Evolutionary conservation across 2,888 invertebrate genomes (phyloP).

Genomic region (Camponotus fellah): DNA sequence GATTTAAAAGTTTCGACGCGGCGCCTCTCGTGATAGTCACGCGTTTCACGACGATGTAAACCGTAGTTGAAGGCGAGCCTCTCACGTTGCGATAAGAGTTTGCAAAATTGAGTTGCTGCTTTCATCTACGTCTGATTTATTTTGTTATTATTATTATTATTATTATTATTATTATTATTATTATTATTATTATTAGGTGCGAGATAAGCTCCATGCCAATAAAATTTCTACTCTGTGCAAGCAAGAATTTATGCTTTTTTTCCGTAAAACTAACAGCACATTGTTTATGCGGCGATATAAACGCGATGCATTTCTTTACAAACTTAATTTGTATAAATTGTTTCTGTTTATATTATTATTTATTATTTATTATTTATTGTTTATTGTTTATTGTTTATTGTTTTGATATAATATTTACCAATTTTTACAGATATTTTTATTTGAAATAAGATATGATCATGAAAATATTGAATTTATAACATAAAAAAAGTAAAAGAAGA

Average conservation of each 20-base stretch:
- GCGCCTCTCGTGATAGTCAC: constrained; percentile 11
- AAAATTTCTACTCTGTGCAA: not conserved
- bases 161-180: not conserved
- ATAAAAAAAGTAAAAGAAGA: not conserved
- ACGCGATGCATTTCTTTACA: not conserved
- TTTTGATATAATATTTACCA: not conserved
- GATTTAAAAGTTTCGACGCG: constrained; percentile 55
- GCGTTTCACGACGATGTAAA: constrained; percentile 30
- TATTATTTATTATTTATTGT: too few relatives aligned
- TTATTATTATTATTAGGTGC: constrained; percentile 2
- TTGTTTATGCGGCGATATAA: not conserved
- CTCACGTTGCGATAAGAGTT: constrained; percentile 32
- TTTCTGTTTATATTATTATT: not conserved
- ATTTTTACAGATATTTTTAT: not conserved
- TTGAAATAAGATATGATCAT: not conserved
- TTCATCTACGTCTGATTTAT: not conserved
- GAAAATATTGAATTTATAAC: too few relatives aligned
- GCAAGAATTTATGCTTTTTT: not conserved
- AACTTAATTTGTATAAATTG: not conserved
- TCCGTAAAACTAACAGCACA: not conserved
- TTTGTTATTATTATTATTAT: not conserved
- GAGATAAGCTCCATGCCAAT: not conserved
- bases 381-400: not conserved
- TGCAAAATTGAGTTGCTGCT: constrained; percentile 23
- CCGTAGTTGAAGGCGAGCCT: constrained; percentile 18